Percentiles rank a stretch among this genome's conserved stretches.
phyloP scores from a whole-genome alignment of 2,113 vertebrate species.

The Cisticola juncidis region DNA sequence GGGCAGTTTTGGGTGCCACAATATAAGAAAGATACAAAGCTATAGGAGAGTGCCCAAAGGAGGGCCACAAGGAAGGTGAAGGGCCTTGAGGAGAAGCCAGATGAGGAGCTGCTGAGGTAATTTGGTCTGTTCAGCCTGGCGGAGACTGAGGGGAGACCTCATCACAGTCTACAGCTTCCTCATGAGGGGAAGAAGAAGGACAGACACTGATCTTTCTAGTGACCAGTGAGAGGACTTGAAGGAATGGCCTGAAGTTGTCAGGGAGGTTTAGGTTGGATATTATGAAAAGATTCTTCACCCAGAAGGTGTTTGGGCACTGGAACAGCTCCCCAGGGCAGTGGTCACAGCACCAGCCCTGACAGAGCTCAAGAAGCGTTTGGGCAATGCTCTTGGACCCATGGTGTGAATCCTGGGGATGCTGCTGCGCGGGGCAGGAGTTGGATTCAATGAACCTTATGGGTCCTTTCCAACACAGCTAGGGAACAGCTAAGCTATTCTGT shows the following conservation, averaged over 20 bases:
- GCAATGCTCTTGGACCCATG: rapidly evolving
- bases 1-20: background rate
- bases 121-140: background rate
- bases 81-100: rapidly evolving
- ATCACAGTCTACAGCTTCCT: background rate
- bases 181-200: background rate
- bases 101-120: background rate
- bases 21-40: background rate
- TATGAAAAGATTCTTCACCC: background rate
- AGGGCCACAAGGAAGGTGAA: background rate
- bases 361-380: rapidly evolving
- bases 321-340: background rate
- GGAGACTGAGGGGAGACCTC: background rate
- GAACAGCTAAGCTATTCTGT: background rate
- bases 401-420: rapidly evolving
- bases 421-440: background rate
- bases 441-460: background rate
- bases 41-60: background rate
- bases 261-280: background rate
- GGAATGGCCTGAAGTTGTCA: background rate
- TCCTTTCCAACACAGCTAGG: background rate
- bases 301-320: rapidly evolving
- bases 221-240: background rate
- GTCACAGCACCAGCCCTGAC: background rate
- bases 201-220: background rate